These are phyloP conservation scores for Pterostichus niger DNA, from an alignment of 2,888 invertebrate species.

Conservation along the genomic window DNA sequence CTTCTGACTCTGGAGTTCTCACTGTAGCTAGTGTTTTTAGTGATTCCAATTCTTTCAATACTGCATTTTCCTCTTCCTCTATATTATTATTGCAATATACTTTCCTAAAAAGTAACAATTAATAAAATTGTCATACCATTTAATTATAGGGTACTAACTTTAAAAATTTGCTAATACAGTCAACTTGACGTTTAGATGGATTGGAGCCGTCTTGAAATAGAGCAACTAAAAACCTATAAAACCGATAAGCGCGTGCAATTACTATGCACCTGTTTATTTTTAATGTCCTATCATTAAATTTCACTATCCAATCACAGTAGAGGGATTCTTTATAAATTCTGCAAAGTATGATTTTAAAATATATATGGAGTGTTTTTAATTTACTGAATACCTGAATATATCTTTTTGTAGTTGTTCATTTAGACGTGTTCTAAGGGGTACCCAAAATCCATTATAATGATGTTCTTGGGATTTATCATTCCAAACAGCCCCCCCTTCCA, in stretches of 20 bases:
- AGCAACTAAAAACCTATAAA: constrained; percentile 80
- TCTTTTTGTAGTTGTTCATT: constrained; percentile 61
- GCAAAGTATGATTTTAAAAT: constrained; percentile 70
- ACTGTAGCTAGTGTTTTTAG: constrained; percentile 72
- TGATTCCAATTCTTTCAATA: constrained; percentile 77
- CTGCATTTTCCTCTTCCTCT: constrained; percentile 78
- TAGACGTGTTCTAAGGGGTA: constrained; percentile 56
- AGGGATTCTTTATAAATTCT: constrained; percentile 82
- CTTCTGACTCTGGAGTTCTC: constrained; percentile 70
- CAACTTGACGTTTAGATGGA: constrained; percentile 76
- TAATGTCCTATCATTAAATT: constrained; percentile 80
- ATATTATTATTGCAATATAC: constrained; percentile 79
- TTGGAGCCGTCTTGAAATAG: constrained; percentile 79
- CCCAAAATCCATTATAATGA: constrained; percentile 45
- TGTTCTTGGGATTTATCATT: constrained; percentile 48
- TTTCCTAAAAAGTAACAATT: constrained; percentile 76
- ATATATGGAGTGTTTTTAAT: constrained; percentile 10
- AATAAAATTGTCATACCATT: constrained; percentile 45
- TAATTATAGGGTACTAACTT: constrained; percentile 72
- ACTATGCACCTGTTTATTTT: constrained; percentile 82
- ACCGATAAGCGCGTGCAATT: constrained; percentile 80
- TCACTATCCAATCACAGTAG: constrained; percentile 81
- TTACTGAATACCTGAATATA: constrained; percentile 36
- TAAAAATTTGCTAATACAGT: constrained; percentile 77
- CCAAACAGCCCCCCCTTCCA: constrained; percentile 56